Evolutionary conservation across 2,888 invertebrate genomes (phyloP).

Genomic region (Julus scandinavius): DNA sequence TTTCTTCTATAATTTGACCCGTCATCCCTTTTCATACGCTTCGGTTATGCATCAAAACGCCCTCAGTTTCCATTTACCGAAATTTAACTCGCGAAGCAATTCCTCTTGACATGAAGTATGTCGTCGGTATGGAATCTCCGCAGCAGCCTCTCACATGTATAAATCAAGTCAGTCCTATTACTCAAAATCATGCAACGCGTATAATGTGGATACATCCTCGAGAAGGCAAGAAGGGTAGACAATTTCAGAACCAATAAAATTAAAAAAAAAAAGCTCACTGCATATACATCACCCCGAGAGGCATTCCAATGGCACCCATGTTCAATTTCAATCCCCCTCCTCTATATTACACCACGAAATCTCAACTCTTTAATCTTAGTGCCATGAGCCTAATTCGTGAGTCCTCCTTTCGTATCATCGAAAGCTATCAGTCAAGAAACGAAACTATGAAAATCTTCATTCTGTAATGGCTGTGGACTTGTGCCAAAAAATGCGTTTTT

Average conservation of each 20-base stretch:
- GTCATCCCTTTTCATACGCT: not conserved
- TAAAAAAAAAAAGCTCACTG: not conserved
- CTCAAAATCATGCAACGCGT: constrained; percentile 13
- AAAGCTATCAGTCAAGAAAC: not conserved
- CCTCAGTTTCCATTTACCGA: constrained; percentile 3
- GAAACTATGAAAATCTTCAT: not conserved
- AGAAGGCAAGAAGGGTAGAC: not conserved
- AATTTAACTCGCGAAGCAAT: constrained; percentile 19
- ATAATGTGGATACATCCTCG: not conserved
- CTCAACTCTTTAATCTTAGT: not conserved
- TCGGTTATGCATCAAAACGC: constrained; percentile 11
- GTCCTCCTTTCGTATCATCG: not conserved
- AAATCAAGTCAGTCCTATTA: constrained; percentile 2
- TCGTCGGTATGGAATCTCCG: constrained; percentile 11
- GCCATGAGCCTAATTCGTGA: constrained; percentile 5
- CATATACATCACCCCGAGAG: not conserved
- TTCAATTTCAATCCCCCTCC: not conserved
- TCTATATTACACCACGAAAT: not conserved
- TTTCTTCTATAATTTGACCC: not conserved
- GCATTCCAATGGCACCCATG: not conserved
- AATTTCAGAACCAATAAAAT: constrained; percentile 8
- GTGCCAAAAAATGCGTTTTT: not conserved
- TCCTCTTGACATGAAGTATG: constrained; percentile 46
- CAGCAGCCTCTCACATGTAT: constrained; percentile 30
- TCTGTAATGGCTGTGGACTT: not conserved